Evolutionary conservation across 2,888 invertebrate genomes (phyloP).

Genomic region (Chymomyza procnemis): DNA sequence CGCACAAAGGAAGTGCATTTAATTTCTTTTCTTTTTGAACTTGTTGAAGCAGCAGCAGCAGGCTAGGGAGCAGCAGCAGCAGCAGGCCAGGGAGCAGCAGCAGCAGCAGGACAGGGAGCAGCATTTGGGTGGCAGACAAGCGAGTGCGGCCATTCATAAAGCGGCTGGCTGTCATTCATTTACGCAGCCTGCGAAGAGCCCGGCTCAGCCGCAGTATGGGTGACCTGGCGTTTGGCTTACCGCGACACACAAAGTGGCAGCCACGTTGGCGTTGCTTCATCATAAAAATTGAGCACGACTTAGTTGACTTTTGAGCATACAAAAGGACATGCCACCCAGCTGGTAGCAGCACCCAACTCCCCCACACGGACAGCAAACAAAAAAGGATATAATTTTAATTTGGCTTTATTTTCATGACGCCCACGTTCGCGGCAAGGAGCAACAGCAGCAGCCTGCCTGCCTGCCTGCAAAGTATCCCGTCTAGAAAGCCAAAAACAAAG

Average conservation of each 20-base stretch:
- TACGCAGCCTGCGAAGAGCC: background rate
- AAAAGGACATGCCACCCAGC: conserved; percentile 40
- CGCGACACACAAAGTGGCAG: conserved; percentile 51
- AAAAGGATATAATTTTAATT: conserved; percentile 67
- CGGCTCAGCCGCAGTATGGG: background rate
- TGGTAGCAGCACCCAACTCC: conserved; percentile 5
- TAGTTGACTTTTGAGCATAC: conserved; percentile 67
- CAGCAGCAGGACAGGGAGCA: background rate
- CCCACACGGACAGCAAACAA: conserved; percentile 6
- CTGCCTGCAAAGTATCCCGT: background rate
- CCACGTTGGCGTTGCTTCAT: conserved; percentile 47
- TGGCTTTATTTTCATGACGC: conserved; percentile 67
- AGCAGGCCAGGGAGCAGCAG: background rate
- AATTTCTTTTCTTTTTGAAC: conserved; percentile 67
- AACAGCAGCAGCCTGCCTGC: conserved; percentile 15
- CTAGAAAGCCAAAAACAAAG: conserved; percentile 17
- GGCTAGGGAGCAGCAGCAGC: conserved; percentile 1
- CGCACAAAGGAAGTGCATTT: conserved; percentile 72
- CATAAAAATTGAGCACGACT: conserved; percentile 70
- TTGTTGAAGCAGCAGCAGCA: conserved; percentile 8
- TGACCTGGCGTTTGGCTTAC: conserved; percentile 34
- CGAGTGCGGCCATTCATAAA: conserved; percentile 57
- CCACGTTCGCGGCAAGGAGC: conserved; percentile 37
- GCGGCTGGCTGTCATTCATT: conserved; percentile 37
- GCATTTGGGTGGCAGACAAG: background rate